Conservation (phyloP, 2,888 invertebrate species). For the Oligia strigilis region DNA sequence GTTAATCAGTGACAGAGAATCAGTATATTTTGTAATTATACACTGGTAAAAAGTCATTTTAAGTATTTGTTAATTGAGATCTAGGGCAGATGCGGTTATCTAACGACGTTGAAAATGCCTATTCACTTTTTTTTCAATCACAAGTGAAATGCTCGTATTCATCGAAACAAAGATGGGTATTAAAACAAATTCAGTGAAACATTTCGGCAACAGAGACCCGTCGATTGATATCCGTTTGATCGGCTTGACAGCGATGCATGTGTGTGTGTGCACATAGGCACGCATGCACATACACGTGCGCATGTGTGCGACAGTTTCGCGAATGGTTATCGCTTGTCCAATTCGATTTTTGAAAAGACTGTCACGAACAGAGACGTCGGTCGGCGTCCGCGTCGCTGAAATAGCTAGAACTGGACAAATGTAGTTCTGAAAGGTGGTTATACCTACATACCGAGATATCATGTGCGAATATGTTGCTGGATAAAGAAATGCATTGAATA, state of each 20-base stretch:
- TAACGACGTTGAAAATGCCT: no score
- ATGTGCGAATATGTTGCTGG: neutral
- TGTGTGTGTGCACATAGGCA: neutral
- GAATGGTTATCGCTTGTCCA: slow-evolving; percentile 11
- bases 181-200: slow-evolving; percentile 12
- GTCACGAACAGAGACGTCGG: slow-evolving; percentile 34
- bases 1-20: neutral
- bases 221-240: slow-evolving; percentile 25
- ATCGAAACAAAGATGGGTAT: neutral
- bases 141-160: neutral
- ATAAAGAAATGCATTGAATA: neutral
- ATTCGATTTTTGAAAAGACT: slow-evolving; percentile 24
- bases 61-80: neutral
- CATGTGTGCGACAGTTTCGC: slow-evolving; percentile 1
- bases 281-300: no score
- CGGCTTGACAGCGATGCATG: neutral
- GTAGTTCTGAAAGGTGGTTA: neutral
- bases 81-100: no score
- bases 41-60: neutral
- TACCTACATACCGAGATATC: neutral
- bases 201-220: neutral
- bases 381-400: neutral
- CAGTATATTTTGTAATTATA: neutral
- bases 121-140: neutral
- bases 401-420: slow-evolving; percentile 1